Base-by-base conservation (phyloP, 1,140 invertebrate species). In the Bombus vancouverensis region DNA sequence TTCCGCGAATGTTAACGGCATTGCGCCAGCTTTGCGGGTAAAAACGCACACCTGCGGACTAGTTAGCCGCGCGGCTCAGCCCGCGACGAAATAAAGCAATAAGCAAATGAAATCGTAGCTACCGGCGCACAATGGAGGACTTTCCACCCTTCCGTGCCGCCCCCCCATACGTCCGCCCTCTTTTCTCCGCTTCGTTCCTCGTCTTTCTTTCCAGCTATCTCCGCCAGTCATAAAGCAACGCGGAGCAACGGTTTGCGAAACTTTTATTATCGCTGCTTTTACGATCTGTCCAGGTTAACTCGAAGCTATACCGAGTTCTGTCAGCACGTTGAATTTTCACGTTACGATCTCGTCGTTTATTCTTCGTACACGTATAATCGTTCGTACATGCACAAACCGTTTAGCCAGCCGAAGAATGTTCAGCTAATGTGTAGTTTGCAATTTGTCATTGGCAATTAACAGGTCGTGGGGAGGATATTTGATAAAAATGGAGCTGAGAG, bases 101-200 rank as follows among this genome's bases (percentile, higher is more conserved):
- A 92, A 94, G 92, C 91, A 92, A 94, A 93, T 94, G 93, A 93
- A 94, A 93, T 93, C 90, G 88, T 85, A 76, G 73, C 65, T 80
- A 70, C 72, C 72, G 85, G 87, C 53, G 73, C 88, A 93, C 92
- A 93, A 94, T 94, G 85, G 86, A 88, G 87, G 53, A n/a, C 22
- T n/a, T 28, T n/a, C 34, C 66, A 77, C 82, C 74, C 74, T 78
- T 78, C n/a, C 47, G 73, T 32, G 42, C 65, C 82, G 22, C 59
- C 42, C 22, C 34, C 42, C 34, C 39, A 12, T 25, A 28, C 37
- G 15, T 18, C 15, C 90, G 53, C 37, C 66, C 53, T 42, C 66
- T 73, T 66, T 62, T 57, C 44, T 44, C 42, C 53, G 15, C 32
- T 22, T 66, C 0, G 3, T 32, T 65, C 57, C 25, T 53, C 47